These are phyloP conservation scores for Eulemur albifrons DNA, from an alignment of 2,797 vertebrate genomes.

Conservation along the genomic window DNA sequence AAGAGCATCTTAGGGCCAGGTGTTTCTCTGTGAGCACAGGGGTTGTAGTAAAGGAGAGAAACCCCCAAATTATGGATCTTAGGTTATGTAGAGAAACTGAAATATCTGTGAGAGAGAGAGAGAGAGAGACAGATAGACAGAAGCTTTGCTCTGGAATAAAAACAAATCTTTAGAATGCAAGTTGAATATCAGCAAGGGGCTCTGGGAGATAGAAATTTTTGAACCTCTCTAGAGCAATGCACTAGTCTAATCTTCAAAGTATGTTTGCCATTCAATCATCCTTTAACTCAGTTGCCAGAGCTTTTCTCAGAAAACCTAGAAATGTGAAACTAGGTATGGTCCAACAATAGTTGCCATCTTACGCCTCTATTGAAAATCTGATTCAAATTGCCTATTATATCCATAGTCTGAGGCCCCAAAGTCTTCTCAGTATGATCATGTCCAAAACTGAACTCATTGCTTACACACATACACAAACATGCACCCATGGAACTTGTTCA, in stretches of 20 bases:
- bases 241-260: background rate
- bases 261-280: background rate
- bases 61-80: background rate
- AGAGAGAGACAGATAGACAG: background rate
- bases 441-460: background rate
- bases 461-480: background rate
- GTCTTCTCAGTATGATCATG: background rate
- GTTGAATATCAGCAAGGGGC: background rate
- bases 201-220: background rate
- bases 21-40: background rate
- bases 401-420: background rate
- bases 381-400: background rate
- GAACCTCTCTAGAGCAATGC: background rate
- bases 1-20: background rate
- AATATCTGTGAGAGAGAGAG: background rate
- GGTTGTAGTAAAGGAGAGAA: background rate
- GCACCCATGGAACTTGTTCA: background rate
- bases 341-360: background rate
- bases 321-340: background rate
- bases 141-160: background rate
- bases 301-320: slow-evolving; percentile 16
- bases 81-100: background rate
- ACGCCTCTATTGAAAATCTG: background rate
- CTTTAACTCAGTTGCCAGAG: background rate
- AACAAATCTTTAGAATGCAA: background rate